Percentiles rank a stretch among this genome's conserved stretches.
phyloP scores from a whole-genome alignment of 1,140 invertebrate species.

The Chymomyza costata region DNA sequence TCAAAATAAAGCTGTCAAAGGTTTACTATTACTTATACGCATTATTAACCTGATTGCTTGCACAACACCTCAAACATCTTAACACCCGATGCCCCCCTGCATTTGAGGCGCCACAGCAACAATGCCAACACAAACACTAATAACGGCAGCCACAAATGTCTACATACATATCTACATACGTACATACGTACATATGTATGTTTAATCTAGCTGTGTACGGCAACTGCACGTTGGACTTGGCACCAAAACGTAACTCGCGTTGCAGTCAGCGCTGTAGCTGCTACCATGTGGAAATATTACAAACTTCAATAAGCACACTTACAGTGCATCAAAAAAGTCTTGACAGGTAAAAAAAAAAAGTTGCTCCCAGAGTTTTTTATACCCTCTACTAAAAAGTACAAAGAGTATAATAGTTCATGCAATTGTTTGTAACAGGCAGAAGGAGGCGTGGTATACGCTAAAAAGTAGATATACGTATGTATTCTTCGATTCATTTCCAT shows the following conservation, averaged over 20 bases:
- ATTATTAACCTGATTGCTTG: conserved; percentile 48
- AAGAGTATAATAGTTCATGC: too few species aligned
- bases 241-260: conserved; percentile 61
- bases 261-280: conserved; percentile 19
- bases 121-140: conserved; percentile 17
- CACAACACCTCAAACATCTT: conserved; percentile 22
- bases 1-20: conserved; percentile 24
- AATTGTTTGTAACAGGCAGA: too few species aligned
- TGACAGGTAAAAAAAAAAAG: too few species aligned
- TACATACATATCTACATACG: too few species aligned
- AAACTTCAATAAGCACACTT: too few species aligned
- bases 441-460: too few species aligned
- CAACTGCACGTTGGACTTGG: conserved; percentile 51
- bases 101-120: conserved; percentile 19
- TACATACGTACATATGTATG: neutral
- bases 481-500: too few species aligned
- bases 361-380: too few species aligned
- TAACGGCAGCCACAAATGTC: conserved; percentile 2
- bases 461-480: too few species aligned
- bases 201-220: neutral
- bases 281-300: conserved; percentile 56
- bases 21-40: conserved; percentile 14
- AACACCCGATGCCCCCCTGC: too few species aligned
- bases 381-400: too few species aligned
- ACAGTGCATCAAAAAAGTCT: too few species aligned